Base-by-base conservation (phyloP, 2,888 invertebrate genomes). In the Hydrotaea diabolus region DNA sequence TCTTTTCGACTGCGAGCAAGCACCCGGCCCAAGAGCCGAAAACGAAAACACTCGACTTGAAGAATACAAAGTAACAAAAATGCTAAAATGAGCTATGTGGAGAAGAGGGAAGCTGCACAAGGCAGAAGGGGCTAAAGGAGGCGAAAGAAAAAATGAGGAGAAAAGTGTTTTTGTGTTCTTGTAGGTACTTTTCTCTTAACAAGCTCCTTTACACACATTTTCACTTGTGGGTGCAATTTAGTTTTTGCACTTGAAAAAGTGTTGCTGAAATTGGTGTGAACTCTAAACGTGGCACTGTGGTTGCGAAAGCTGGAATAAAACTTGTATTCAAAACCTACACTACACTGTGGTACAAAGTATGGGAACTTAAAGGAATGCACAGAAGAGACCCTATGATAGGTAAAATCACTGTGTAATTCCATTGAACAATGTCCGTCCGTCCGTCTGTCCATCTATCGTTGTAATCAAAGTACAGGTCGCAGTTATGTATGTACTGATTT, bases 211-310 rank as follows among this genome's bases (percentile, higher is more conserved):
- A 21, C 46, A 62, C 23, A 78, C 31, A 46, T 57, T 71, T 71
- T 77, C 46, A 73, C 79, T 79, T 79, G 72, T 79, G 79, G 76
- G 72, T 79, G 57, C 79, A 83, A 79, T 83, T 83, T 79, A 72
- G 53, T 75, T 83, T 79, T 76, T 72, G 57, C 72, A 73, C 72
- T 76, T 79, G 79, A 73, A 46, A 64, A 83, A 79, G 72, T 79
- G 64, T 79, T 83, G 72, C 76, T 82, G 59, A 79, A 82, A 79
- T 71, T 79, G 75, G 78, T 79, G 82, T 79, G 76, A 83, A 83
- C 66, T 74, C 69, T 73, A 46, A 46, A 59, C 77, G 77, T 66
- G 72, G 62, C 53, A 15, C 31, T 17, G 69, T 73, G 19, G 23
- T 55, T 23, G 11, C 13, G 13, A 59, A 59, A 11, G 31, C 7